These are phyloP conservation scores for Drosophila fungiperda DNA, from an alignment of 2,888 invertebrate genomes.

Conservation along the genomic window DNA sequence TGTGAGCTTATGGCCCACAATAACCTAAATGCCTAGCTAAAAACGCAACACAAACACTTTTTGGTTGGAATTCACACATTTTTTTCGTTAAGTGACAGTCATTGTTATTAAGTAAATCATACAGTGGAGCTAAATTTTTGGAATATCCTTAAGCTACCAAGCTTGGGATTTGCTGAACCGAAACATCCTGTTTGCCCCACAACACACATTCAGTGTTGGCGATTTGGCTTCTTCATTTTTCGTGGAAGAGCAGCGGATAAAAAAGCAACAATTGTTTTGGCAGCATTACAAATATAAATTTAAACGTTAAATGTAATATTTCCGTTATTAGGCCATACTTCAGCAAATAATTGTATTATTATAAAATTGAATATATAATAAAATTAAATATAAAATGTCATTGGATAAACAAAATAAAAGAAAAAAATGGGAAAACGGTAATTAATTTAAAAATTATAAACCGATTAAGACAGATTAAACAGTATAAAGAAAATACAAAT, in stretches of 20 bases:
- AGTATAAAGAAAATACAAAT: not conserved
- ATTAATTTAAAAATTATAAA: not conserved
- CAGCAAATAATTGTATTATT: not conserved
- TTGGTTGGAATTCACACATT: not conserved
- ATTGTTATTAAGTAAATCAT: conserved; percentile 71
- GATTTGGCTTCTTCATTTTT: not conserved
- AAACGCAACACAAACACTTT: not conserved
- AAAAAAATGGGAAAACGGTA: not conserved
- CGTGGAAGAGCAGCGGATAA: not conserved
- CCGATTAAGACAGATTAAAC: not conserved
- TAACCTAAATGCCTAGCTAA: conserved; percentile 14
- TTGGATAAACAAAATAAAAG: not conserved
- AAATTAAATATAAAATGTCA: not conserved
- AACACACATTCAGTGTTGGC: conserved; percentile 3
- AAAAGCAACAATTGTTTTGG: not conserved
- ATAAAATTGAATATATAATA: not conserved
- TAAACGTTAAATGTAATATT: not conserved
- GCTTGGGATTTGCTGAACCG: conserved; percentile 22
- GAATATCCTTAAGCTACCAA: conserved; percentile 46
- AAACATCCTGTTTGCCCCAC: conserved; percentile 33
- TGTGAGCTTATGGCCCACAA: conserved; percentile 11
- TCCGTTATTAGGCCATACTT: not conserved
- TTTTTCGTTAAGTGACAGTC: not conserved
- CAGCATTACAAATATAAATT: not conserved
- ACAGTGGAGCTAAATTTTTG: conserved; percentile 67